Base-by-base conservation (phyloP, 2,888 invertebrate genomes). In the Melinaea menophilus region DNA sequence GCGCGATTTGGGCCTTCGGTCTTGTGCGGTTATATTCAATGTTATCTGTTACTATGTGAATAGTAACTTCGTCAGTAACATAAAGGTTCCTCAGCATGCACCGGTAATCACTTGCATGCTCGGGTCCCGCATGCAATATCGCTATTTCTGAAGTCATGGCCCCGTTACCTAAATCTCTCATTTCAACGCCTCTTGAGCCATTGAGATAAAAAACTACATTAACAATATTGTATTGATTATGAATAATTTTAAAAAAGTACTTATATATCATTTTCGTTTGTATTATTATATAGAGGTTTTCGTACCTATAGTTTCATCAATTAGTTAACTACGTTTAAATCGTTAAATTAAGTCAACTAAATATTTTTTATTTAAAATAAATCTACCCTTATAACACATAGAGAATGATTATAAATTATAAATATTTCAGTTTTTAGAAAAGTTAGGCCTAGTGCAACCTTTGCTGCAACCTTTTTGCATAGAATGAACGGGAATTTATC, bases 41-140 rank as follows among this genome's bases (percentile, higher is more conserved):
- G 37, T 58, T 55, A 57, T 47, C 47, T 55, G 37, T 47, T n/a
- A n/a, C n/a, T n/a, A n/a, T n/a, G n/a, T n/a, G n/a, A n/a, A n/a
- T n/a, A n/a, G n/a, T n/a, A n/a, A 46, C 46, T 71, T 94, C 94
- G 71, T 93, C 93, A 59, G 90, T 92, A 2, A 94, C 94, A 68
- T 93, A 94, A 45, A 93, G 86, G 74, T 94, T 94, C 64, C 93
- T 88, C 0, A 94, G 94, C 3, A 93, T 88, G 73, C 94, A 94
- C 61, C 92, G 87, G 74, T 94, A 94, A 66, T 93, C 91, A 0
- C 94, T 94, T 0, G 94, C 94, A 75, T 94, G 93, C 72, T 93
- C 93, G 0, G 94, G 92, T 62, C 93, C 93, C 13, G 93, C 91
- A 55, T 91, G 92, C 2, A 90, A 88, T 72, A 94, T 93, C 37